Evolutionary conservation across 2,888 invertebrate species (phyloP), one percentile per base, ranked within the genome.

Genomic region (Metellina segmentata): DNA sequence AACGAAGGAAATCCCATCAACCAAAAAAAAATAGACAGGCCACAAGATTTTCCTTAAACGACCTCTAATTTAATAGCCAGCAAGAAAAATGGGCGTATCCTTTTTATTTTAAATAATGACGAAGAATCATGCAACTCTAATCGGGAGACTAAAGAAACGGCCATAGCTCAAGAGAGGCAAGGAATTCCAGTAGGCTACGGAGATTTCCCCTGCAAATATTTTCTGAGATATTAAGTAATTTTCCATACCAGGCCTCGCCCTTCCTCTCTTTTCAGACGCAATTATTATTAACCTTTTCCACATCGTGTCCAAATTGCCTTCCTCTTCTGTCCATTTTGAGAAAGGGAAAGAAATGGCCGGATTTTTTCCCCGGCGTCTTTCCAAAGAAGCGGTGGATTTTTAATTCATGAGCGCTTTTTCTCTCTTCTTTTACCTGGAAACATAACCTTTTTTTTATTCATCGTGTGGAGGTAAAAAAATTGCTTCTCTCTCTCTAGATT

Each of bases 211-310:
- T 75, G 11, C 81, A 81, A 90, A 85, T 83, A 90, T 86, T 90
- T 81, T 81, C 81, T 85, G 49, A 75, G 85, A 85, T 90, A 86
- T 90, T 85, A 90, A 90, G 90, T 72, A 90, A 90, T 90, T 90
- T 86, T 90, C 85, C 48, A 74, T 34, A 75, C 51, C 16, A 74
- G 69, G 61, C 81, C 90, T 75, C 85, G 85, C 85, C 90, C 90
- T 85, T 90, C 85, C 90, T 82, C 49, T 79, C 52, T 71, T 70
- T 72, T 53, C 9, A 2, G 49, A 49, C 81, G 85, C 85, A 74
- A 88, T 88, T 86, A 86, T 79, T 88, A 88, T 88, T 88, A 88
- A 81, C 81, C 81, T 79, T 48, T 20, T n/a, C 78, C 71, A 34
- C 52, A 61, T 77, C 61, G 61, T 51, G 81, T 69, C 16, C 53